Evolutionary conservation across 2,797 vertebrate genomes (phyloP), one percentile per base, ranked within the genome.

Genomic region (Hozukius guyotensis): DNA sequence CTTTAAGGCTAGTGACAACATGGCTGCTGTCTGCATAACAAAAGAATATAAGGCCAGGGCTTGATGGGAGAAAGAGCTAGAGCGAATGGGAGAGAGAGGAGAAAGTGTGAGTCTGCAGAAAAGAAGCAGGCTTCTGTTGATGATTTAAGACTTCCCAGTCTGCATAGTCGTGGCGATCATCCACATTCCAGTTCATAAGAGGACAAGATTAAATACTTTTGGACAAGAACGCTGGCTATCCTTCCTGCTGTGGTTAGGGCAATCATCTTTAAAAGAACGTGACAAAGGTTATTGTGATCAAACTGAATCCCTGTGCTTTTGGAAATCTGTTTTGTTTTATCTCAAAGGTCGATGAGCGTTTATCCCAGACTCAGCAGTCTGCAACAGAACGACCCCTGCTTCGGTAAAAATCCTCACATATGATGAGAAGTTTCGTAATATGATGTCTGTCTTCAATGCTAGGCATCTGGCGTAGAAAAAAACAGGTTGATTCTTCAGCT

Each of bases 141-240:
- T 91, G 84, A 94, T 94, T 92, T 90, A 92, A 84, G 85, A 91
- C 73, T 91, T 91, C 86, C 85, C 78, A 75, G 82, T 81, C 79
- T 80, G 81, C 74, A 83, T 70, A 85, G 60, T 31, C 60, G 53
- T 72, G 64, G 70, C 80, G 61, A 76, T 89, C 71, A 34, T 86
- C 78, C 75, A 82, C 87, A 92, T 94, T 91, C 86, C 81, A 86
- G 79, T 38, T 68, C 76, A 80, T 75, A 83, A 78, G 77, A 89
- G 69, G 87, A 77, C 62, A 84, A 80, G 87, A 94, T 92, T 69
- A 90, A 92, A 94, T 88, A 77, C 72, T 84, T 89, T 88, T 80
- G 75, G 70, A 80, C 36, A 20, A 29, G 60, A 71, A 74, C 12
- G 31, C 62, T 79, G 79, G 55, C 83, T 59, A 8, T 81, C 65